Evolutionary conservation across 1,140 invertebrate species (phyloP).

Genomic region (Agrilus planipennis): DNA sequence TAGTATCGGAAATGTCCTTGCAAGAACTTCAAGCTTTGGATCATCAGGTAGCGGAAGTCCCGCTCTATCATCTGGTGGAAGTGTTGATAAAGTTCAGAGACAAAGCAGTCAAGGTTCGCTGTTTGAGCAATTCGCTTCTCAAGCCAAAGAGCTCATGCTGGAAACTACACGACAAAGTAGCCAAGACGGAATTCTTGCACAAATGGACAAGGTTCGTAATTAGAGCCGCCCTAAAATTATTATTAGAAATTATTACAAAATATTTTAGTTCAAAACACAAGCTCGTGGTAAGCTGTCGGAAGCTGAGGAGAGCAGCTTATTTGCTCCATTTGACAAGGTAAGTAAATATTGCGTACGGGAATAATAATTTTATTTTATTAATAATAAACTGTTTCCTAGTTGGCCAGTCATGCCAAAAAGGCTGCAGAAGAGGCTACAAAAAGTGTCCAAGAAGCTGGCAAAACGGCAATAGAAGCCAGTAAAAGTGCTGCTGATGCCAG

Average conservation of each 20-base stretch:
- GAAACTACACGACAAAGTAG: slow-evolving; percentile 79
- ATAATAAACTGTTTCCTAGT: slow-evolving; percentile 34
- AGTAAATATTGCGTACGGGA: slow-evolving; percentile 5
- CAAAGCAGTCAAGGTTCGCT: slow-evolving; percentile 71
- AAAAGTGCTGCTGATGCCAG: slow-evolving; percentile 77
- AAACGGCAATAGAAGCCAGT: slow-evolving; percentile 73
- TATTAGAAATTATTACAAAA: neutral
- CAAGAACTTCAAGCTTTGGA: slow-evolving; percentile 48
- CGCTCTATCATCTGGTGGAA: slow-evolving; percentile 26
- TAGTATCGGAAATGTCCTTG: slow-evolving; percentile 49
- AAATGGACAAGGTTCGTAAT: slow-evolving; percentile 63
- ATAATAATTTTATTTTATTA: slow-evolving; percentile 6
- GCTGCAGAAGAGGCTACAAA: slow-evolving; percentile 76
- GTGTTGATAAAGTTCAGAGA: slow-evolving; percentile 42
- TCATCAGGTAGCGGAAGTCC: slow-evolving; percentile 36
- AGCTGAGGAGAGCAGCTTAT: slow-evolving; percentile 54
- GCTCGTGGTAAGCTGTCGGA: slow-evolving; percentile 56
- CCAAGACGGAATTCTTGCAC: slow-evolving; percentile 77
- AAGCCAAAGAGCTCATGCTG: slow-evolving; percentile 74
- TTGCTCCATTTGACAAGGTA: slow-evolving; percentile 66
- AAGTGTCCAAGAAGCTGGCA: slow-evolving; percentile 67
- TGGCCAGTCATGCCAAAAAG: slow-evolving; percentile 79
- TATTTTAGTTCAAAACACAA: slow-evolving; percentile 43
- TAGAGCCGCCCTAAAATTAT: neutral
- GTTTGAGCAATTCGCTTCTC: slow-evolving; percentile 72